Base-by-base conservation (phyloP, 2,888 invertebrate genomes). In the Quadriops clusia region DNA sequence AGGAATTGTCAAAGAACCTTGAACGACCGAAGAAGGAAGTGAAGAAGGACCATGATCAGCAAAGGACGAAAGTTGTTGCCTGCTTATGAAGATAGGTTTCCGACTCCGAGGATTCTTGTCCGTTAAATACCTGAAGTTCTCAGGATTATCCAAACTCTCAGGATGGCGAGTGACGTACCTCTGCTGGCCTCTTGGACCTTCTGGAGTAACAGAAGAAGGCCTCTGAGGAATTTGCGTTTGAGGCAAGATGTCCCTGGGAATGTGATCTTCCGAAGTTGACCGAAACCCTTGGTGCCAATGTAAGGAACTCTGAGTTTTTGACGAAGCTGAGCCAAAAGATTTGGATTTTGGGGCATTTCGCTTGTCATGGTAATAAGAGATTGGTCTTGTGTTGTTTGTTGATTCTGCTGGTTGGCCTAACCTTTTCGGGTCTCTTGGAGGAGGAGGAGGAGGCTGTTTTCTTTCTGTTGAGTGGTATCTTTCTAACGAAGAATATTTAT, bases 361-460 rank as follows among this genome's bases (percentile, higher is more conserved):
- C 14, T 33, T 15, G 27, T 16, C 9, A 21, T 21, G 21, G 21
- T 45, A 68, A 36, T 65, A 70, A 0, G 70, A 67, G 17, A 65
- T 56, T 1, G 71, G 72, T 30, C 71, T 58, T 46, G 44, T 39
- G 51, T 62, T 47, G 43, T n/a, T n/a, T n/a, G n/a, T n/a, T n/a
- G n/a, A n/a, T 53, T 50, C 37, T 46, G 43, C 35, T 20, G 54
- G 48, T 37, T 49, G 42, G 21, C 67, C 58, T 9, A 71, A 63
- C 55, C 72, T 67, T 35, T 75, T 67, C 46, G 77, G 81, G 57
- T 80, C 82, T 44, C 80, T 64, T n/a, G 84, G 83, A 1, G 85
- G 84, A 15, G 84, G 84, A 3, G 78, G 75, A 0, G 85, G 84
- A 4, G 84, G 82, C 18, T 42, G 40, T 16, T 32, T 39, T 13